Conservation (phyloP, 2,113 vertebrate species). For the Pedionomus torquatus region DNA sequence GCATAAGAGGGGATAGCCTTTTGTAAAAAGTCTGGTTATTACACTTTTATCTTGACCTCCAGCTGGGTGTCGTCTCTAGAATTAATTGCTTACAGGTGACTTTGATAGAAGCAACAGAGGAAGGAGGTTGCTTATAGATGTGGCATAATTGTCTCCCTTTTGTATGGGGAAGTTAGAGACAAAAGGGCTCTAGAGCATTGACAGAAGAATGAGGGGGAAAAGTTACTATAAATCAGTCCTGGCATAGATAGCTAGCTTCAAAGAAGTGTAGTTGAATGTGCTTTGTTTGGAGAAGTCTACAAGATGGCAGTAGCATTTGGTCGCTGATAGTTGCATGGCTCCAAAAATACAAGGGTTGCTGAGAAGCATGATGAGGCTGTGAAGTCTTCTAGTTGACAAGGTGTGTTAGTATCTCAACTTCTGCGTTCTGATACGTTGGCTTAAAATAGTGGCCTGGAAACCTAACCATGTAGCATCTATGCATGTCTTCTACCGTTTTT, state of each 20-base stretch:
- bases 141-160: not conserved
- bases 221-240: not conserved
- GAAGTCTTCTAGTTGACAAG: not conserved
- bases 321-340: accelerated
- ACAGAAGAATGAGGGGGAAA: accelerated
- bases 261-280: not conserved
- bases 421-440: not conserved
- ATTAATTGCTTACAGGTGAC: not conserved
- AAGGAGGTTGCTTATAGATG: not conserved
- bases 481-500: not conserved
- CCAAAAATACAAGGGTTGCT: not conserved
- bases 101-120: not conserved
- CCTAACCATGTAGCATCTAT: accelerated
- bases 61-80: not conserved
- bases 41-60: not conserved
- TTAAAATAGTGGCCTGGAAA: not conserved
- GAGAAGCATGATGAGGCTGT: no score
- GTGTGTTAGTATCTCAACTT: not conserved
- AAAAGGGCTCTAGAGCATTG: not conserved
- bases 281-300: not conserved
- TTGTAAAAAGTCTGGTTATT: not conserved
- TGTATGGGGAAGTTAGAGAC: not conserved
- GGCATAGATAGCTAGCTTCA: not conserved
- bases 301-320: not conserved
- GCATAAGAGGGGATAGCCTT: not conserved